Evolutionary conservation across 1,140 invertebrate genomes (phyloP).

Genomic region (Drosophila mayri): DNA sequence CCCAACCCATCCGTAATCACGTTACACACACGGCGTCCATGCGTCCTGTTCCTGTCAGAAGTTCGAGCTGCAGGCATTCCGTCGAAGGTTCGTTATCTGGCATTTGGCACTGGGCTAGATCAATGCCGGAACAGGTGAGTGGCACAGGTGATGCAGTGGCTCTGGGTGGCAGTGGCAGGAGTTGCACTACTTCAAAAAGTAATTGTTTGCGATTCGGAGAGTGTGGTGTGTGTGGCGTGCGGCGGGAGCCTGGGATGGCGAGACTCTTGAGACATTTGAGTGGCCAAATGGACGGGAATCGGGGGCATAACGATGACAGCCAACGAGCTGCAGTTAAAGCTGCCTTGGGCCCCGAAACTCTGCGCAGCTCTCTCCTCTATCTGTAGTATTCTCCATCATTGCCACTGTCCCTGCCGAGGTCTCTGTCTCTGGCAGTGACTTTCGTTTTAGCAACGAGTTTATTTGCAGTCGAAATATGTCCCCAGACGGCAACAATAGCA

Average conservation of each 20-base stretch:
- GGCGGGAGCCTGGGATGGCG: constrained; percentile 49
- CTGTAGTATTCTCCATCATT: constrained; percentile 15
- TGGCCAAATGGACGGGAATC: constrained; percentile 48
- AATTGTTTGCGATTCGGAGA: constrained; percentile 82
- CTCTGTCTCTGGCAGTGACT: constrained; percentile 41
- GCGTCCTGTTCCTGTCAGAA: constrained; percentile 47
- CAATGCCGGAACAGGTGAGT: constrained; percentile 69
- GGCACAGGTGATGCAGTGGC: constrained; percentile 40
- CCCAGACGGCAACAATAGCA: constrained; percentile 81
- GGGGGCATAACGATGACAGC: constrained; percentile 46
- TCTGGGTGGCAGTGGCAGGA: constrained; percentile 13
- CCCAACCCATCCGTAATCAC: constrained; percentile 36
- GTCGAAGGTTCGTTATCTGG: constrained; percentile 65
- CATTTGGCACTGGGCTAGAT: constrained; percentile 65
- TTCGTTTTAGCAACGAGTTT: constrained; percentile 70
- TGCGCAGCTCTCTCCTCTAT: neutral
- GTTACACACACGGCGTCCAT: constrained; percentile 39
- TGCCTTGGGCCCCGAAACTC: constrained; percentile 29
- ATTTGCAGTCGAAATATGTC: constrained; percentile 83
- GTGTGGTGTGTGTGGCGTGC: constrained; percentile 44
- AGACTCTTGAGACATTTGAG: constrained; percentile 80
- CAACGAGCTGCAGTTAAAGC: constrained; percentile 66
- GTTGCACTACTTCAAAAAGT: constrained; percentile 76
- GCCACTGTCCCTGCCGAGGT: constrained; percentile 8
- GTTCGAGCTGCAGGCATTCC: constrained; percentile 60